Evolutionary conservation across 92 coral and sea anemone species (phyloP).

Genomic region (Bergia puertoricense): DNA sequence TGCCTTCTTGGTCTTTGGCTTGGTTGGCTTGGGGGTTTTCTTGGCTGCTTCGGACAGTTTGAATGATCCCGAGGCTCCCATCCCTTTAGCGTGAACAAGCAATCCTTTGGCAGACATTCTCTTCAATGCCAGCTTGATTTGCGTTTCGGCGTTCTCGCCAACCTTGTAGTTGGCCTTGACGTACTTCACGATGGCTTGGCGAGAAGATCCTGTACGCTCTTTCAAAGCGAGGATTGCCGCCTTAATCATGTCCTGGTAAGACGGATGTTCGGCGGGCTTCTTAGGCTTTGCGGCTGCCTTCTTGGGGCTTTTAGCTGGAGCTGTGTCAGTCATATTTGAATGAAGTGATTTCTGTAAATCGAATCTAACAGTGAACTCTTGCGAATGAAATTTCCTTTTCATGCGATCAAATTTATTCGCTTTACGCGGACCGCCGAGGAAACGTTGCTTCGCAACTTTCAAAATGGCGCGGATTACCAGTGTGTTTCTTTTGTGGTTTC

Average conservation of each 20-base stretch:
- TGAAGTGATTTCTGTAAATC: neutral
- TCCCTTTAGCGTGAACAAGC: constrained; percentile 55
- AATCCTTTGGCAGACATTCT: constrained; percentile 39
- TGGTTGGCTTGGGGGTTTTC: constrained; percentile 36
- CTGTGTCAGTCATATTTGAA: constrained; percentile 30
- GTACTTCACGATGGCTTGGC: constrained; percentile 86
- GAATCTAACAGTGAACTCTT: neutral
- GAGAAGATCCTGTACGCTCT: constrained; percentile 58
- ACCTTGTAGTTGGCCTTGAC: constrained; percentile 72
- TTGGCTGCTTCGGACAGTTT: constrained; percentile 45
- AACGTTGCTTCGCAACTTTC: neutral
- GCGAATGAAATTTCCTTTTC: neutral
- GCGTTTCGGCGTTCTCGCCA: constrained; percentile 31
- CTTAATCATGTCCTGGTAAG: constrained; percentile 62
- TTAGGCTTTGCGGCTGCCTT: constrained; percentile 49
- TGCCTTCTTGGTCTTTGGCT: constrained; percentile 43
- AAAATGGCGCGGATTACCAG: neutral
- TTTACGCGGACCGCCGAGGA: neutral
- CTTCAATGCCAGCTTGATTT: constrained; percentile 59
- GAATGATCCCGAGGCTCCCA: constrained; percentile 70
- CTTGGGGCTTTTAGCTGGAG: constrained; percentile 2
- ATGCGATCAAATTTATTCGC: neutral
- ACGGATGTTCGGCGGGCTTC: constrained; percentile 67
- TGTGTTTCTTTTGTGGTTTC: neutral
- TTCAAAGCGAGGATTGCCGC: constrained; percentile 50